Percentiles rank a stretch among this genome's conserved stretches.
Evolutionary conservation across 2,888 invertebrate genomes (phyloP).

Genomic region (Gymnocheta viridis): DNA sequence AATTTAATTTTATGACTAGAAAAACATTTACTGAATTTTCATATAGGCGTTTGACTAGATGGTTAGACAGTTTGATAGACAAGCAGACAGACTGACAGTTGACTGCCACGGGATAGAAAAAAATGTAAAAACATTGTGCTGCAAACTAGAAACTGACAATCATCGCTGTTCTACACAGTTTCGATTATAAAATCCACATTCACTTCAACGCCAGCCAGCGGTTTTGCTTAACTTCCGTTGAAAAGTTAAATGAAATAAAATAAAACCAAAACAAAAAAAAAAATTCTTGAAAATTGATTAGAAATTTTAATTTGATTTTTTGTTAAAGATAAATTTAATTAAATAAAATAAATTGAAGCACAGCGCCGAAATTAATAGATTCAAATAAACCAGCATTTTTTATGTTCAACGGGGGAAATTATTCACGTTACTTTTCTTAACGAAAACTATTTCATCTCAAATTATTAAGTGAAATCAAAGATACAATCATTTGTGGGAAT

Average conservation of each 20-base stretch:
- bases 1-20: background rate
- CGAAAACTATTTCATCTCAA: background rate
- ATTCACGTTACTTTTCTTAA: background rate
- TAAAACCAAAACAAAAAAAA: background rate
- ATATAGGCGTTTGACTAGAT: background rate
- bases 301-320: constrained; percentile 48
- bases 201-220: background rate
- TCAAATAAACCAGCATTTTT: background rate
- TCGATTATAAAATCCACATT: background rate
- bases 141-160: background rate
- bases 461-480: background rate
- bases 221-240: constrained; percentile 13
- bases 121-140: background rate
- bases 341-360: background rate
- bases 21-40: constrained; percentile 29
- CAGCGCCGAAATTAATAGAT: background rate
- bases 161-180: background rate
- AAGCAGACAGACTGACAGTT: constrained; percentile 12
- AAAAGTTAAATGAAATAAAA: constrained; percentile 23
- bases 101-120: constrained; percentile 22
- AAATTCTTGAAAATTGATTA: constrained; percentile 30
- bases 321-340: constrained; percentile 39
- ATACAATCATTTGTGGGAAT: background rate
- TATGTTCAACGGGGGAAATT: background rate
- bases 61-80: constrained; percentile 6